Percentiles rank a stretch among this genome's conserved stretches.
Conservation (phyloP, 64 coral and sea anemone species). For the Porites lutea region DNA sequence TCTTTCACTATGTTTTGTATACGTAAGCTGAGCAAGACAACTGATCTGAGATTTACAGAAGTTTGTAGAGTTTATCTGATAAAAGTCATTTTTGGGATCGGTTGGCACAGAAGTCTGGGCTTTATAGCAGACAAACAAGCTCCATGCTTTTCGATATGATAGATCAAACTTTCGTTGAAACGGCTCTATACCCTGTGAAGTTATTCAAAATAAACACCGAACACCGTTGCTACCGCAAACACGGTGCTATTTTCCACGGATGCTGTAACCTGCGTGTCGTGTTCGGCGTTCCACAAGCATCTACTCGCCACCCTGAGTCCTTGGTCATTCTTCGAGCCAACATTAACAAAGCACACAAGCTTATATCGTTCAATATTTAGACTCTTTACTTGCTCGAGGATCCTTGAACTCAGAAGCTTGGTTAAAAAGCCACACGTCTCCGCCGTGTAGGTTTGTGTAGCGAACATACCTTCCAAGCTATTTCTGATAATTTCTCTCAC, state of each 20-base stretch:
- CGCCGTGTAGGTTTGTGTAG: background rate
- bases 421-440: slow-evolving; percentile 9
- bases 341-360: slow-evolving; percentile 52
- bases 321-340: slow-evolving; percentile 54
- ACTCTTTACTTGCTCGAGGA: slow-evolving; percentile 49
- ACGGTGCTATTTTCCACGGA: slow-evolving; percentile 44
- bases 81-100: too few relatives aligned
- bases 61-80: too few relatives aligned
- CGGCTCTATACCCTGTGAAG: background rate
- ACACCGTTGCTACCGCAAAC: slow-evolving; percentile 71
- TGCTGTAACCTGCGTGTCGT: slow-evolving; percentile 50
- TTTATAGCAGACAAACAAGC: too few relatives aligned
- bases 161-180: background rate
- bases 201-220: slow-evolving; percentile 51
- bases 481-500: slow-evolving; percentile 40
- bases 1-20: too few relatives aligned
- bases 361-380: slow-evolving; percentile 70
- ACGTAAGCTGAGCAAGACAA: too few relatives aligned
- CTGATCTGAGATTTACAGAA: too few relatives aligned
- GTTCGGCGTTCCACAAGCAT: slow-evolving; percentile 57
- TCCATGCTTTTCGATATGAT: too few relatives aligned
- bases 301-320: slow-evolving; percentile 39
- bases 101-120: too few relatives aligned
- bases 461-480: slow-evolving; percentile 26
- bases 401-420: slow-evolving; percentile 56